phyloP scores from a whole-genome alignment of 1,140 invertebrate genomes.

The Meteorus sp. region DNA sequence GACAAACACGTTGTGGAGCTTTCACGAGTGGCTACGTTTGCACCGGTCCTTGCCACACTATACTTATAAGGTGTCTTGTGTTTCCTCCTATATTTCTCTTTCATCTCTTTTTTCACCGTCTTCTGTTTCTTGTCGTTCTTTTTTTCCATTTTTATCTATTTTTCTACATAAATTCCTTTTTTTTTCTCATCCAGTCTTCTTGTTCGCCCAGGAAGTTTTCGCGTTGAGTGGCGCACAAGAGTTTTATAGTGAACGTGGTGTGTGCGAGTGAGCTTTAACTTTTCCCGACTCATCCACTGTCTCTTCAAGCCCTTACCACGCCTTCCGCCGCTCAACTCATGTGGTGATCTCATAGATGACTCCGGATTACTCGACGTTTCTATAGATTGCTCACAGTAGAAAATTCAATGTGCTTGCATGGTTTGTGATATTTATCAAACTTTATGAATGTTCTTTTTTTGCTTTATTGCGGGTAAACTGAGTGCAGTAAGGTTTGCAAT shows the following conservation, averaged over 20 bases:
- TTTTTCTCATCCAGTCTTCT: constrained; percentile 6
- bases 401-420: too few relatives aligned
- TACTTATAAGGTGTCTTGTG: background rate
- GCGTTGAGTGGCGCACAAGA: background rate
- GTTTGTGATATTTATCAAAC: too few relatives aligned
- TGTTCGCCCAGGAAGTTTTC: constrained; percentile 7
- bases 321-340: background rate
- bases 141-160: constrained; percentile 8
- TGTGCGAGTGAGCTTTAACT: too few relatives aligned
- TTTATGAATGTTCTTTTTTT: too few relatives aligned
- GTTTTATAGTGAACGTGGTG: background rate
- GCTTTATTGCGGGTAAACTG: too few relatives aligned
- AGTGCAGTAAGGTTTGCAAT: too few relatives aligned
- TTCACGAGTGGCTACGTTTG: constrained; percentile 30
- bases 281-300: too few relatives aligned
- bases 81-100: background rate
- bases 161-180: constrained; percentile 5
- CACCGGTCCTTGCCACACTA: background rate
- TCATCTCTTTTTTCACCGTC: constrained; percentile 21
- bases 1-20: constrained; percentile 35
- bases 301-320: too few relatives aligned
- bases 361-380: background rate
- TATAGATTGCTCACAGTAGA: too few relatives aligned
- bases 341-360: constrained; percentile 4
- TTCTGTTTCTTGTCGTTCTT: constrained; percentile 18